phyloP scores from a whole-genome alignment of 2,113 vertebrate species.

The Erpornis zantholeuca region DNA sequence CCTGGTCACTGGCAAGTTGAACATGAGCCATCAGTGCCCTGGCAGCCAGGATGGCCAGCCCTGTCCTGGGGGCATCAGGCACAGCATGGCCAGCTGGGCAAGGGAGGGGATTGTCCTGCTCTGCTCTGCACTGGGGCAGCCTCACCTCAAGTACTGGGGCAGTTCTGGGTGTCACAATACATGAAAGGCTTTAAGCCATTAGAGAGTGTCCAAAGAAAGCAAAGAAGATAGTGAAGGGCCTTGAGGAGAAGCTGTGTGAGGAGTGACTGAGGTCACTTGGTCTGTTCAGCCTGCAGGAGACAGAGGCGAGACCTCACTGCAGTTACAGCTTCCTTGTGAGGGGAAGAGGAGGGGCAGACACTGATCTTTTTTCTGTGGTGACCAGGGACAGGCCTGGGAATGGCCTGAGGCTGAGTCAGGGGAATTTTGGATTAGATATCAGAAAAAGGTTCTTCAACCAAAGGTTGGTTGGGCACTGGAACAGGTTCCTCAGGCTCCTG shows the following conservation, averaged over 20 bases:
- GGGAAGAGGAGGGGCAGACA: rapidly evolving
- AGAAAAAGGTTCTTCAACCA: not conserved
- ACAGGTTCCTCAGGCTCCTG: too few relatives aligned
- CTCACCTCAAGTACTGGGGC: not conserved
- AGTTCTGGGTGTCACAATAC: rapidly evolving
- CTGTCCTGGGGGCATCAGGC: not conserved
- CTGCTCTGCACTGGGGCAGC: not conserved
- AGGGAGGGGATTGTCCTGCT: not conserved
- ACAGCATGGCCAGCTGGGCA: rapidly evolving
- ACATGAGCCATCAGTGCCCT: not conserved
- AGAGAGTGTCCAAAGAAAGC: rapidly evolving
- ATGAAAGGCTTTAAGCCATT: not conserved
- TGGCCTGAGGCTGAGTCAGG: not conserved
- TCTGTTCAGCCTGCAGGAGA: not conserved
- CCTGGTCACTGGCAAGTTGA: rapidly evolving
- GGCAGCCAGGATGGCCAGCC: not conserved
- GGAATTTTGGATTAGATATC: not conserved
- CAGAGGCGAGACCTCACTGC: not conserved
- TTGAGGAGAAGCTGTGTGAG: rapidly evolving
- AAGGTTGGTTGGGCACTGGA: not conserved
- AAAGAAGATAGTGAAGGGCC: rapidly evolving
- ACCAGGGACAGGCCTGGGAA: not conserved
- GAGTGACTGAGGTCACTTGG: not conserved
- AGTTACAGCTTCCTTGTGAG: rapidly evolving
- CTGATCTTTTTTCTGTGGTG: not conserved